Percentiles rank a stretch among this genome's conserved stretches.
Conservation (phyloP, 2,888 invertebrate species). For the Thecophora atra region DNA sequence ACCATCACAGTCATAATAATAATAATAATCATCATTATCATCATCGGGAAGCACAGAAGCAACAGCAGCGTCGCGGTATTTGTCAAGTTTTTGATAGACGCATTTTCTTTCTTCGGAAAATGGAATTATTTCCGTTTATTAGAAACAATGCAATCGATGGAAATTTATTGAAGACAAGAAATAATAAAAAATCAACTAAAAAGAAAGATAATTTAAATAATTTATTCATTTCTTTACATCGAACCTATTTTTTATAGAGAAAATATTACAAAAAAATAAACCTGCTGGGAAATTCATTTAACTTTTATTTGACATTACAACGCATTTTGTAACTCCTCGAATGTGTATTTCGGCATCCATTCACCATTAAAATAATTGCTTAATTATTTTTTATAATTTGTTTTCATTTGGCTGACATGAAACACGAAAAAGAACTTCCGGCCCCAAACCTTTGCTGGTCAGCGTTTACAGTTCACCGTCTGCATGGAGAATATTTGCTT, state of each 20-base stretch:
- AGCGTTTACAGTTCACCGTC: background rate
- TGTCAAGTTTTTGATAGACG: conserved; percentile 1
- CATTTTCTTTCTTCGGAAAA: conserved; percentile 1
- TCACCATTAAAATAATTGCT: too few relatives aligned
- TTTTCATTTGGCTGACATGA: too few relatives aligned
- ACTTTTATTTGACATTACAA: too few relatives aligned
- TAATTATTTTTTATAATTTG: too few relatives aligned
- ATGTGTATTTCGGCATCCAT: too few relatives aligned
- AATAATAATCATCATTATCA: conserved; percentile 7
- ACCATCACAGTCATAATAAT: background rate
- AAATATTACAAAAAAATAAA: too few relatives aligned
- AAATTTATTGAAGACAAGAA: background rate
- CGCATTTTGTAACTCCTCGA: too few relatives aligned
- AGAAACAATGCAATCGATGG: background rate
- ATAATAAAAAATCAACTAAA: background rate
- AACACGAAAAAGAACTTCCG: too few relatives aligned
- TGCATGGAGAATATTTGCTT: background rate
- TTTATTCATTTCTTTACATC: background rate
- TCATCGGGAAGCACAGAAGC: background rate
- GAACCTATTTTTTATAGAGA: too few relatives aligned
- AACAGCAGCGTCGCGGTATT: background rate
- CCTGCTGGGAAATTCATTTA: too few relatives aligned
- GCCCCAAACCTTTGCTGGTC: too few relatives aligned
- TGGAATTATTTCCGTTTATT: background rate
- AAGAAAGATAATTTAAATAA: background rate